Evolutionary conservation across 2,888 invertebrate species (phyloP).

Genomic region (Erebia epiphron): DNA sequence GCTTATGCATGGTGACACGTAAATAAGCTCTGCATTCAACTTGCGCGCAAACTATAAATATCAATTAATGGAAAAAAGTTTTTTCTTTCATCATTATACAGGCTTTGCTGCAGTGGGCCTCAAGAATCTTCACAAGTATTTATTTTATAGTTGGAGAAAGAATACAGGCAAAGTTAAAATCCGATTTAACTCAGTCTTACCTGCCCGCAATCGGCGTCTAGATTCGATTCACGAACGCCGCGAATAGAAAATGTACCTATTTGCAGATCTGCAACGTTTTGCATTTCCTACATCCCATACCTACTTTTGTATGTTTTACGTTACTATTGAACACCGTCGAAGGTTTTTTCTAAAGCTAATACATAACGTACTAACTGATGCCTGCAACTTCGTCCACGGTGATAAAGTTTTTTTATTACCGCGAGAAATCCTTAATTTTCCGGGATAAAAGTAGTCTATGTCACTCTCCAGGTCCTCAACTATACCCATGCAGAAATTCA

Average conservation of each 20-base stretch:
- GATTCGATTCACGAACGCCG: conserved; percentile 69
- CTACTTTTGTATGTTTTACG: conserved; percentile 2
- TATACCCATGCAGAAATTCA: no score
- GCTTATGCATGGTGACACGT: no score
- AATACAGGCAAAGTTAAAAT: conserved; percentile 66
- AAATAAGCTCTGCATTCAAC: no score
- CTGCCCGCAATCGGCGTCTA: conserved; percentile 72
- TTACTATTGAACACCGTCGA: not conserved
- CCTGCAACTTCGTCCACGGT: no score
- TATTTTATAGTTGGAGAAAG: conserved; percentile 50
- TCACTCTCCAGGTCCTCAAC: no score
- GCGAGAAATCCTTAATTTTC: no score
- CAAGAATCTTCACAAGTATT: conserved; percentile 39
- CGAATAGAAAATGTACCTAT: conserved; percentile 75
- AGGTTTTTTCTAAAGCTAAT: no score
- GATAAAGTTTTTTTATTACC: no score
- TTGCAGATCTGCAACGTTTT: conserved; percentile 68
- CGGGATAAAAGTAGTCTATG: no score
- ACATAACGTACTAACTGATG: no score
- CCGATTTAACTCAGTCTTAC: conserved; percentile 68
- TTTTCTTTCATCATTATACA: not conserved
- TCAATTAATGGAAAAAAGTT: no score
- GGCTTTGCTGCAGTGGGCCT: not conserved
- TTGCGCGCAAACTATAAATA: no score
- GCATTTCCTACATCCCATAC: conserved; percentile 55